Evolutionary conservation across 1,140 invertebrate genomes (phyloP).

Genomic region (Proctacanthus coquilletti): DNA sequence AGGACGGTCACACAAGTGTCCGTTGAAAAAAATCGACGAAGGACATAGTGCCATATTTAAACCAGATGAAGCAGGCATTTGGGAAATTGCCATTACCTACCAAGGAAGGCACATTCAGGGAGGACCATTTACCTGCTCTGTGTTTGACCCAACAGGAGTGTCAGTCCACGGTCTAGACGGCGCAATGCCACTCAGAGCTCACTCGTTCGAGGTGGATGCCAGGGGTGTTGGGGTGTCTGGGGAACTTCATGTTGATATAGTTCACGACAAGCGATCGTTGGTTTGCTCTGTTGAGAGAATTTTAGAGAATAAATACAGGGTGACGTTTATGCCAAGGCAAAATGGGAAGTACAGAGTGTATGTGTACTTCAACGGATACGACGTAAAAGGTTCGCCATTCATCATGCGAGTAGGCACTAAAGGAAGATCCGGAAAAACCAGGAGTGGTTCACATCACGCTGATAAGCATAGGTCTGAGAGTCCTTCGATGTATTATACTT

Average conservation of each 20-base stretch:
- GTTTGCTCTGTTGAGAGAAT: slow-evolving; percentile 73
- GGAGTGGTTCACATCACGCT: slow-evolving; percentile 26
- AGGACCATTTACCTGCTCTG: slow-evolving; percentile 91
- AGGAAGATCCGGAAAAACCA: slow-evolving; percentile 35
- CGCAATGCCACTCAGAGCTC: slow-evolving; percentile 57
- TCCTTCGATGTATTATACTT: slow-evolving; percentile 28
- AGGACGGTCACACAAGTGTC: slow-evolving; percentile 57
- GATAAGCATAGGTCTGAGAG: slow-evolving; percentile 28
- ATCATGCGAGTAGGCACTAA: slow-evolving; percentile 60
- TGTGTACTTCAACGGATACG: slow-evolving; percentile 88
- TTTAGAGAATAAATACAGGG: slow-evolving; percentile 63
- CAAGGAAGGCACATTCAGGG: slow-evolving; percentile 91
- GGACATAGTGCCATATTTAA: slow-evolving; percentile 88
- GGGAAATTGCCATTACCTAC: slow-evolving; percentile 91
- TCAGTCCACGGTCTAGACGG: slow-evolving; percentile 60
- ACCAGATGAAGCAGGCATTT: slow-evolving; percentile 91
- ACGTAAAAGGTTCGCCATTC: slow-evolving; percentile 82
- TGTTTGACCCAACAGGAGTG: slow-evolving; percentile 87
- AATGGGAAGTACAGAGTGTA: slow-evolving; percentile 83
- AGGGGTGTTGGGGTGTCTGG: slow-evolving; percentile 73
- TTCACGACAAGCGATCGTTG: slow-evolving; percentile 66
- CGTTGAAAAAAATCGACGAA: slow-evolving; percentile 58
- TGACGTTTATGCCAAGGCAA: slow-evolving; percentile 77
- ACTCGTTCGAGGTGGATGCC: slow-evolving; percentile 67
- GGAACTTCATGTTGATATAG: slow-evolving; percentile 76